Conservation (phyloP, 2,888 invertebrate genomes). For the Ceraclea dissimilis region DNA sequence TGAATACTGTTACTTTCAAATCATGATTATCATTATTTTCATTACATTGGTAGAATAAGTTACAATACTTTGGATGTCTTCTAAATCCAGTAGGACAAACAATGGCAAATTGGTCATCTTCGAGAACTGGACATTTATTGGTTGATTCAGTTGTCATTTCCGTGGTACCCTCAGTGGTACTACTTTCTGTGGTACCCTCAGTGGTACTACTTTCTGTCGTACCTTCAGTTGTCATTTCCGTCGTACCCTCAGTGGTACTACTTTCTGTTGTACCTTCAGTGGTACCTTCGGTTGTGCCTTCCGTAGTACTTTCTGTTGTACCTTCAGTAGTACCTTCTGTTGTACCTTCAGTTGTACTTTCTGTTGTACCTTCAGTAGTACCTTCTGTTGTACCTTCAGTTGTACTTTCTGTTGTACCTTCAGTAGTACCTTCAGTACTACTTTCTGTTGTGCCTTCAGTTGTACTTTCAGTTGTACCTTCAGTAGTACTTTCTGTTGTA, state of each 20-base stretch:
- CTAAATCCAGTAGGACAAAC: slow-evolving; percentile 78
- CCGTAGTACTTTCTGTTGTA: slow-evolving; percentile 24
- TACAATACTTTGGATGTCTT: slow-evolving; percentile 75
- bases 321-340: slow-evolving; percentile 28
- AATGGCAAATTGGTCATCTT: slow-evolving; percentile 62
- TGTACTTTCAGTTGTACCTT: slow-evolving; percentile 27
- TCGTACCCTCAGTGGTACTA: slow-evolving; percentile 25
- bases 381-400: slow-evolving; percentile 15
- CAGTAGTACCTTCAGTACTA: slow-evolving; percentile 24
- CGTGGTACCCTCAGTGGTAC: slow-evolving; percentile 26
- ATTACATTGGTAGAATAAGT: slow-evolving; percentile 77
- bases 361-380: slow-evolving; percentile 21
- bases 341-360: slow-evolving; percentile 25
- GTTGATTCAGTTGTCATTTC: slow-evolving; percentile 29
- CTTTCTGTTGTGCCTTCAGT: slow-evolving; percentile 25
- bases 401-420: slow-evolving; percentile 24
- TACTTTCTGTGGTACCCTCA: slow-evolving; percentile 27
- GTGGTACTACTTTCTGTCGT: slow-evolving; percentile 26
- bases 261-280: slow-evolving; percentile 15
- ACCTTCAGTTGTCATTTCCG: slow-evolving; percentile 25
- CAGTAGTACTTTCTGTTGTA: slow-evolving; percentile 15
- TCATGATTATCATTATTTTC: slow-evolving; percentile 57
- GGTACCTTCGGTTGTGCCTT: slow-evolving; percentile 29
- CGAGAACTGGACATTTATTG: slow-evolving; percentile 40
- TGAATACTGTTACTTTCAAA: slow-evolving; percentile 64